A percentile compares a stretch with the other conserved stretches of the same genome.
phyloP scores from a whole-genome alignment of 2,797 vertebrate genomes.

The Chloroceryle inda region DNA sequence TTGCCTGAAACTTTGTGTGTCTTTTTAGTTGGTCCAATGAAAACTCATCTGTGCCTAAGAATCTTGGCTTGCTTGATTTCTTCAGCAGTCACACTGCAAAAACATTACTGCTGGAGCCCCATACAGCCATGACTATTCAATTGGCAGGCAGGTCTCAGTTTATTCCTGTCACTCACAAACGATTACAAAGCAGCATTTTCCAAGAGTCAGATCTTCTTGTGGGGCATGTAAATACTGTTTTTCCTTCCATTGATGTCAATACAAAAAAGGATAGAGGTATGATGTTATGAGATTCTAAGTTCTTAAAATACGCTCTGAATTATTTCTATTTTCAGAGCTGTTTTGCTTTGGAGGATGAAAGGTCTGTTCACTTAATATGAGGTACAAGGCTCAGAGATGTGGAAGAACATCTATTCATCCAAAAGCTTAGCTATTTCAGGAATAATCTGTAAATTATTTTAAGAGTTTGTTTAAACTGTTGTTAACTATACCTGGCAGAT shows the following conservation, averaged over 20 bases:
- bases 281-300: constrained; percentile 52
- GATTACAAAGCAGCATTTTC: constrained; percentile 21
- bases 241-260: constrained; percentile 34
- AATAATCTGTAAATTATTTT: constrained; percentile 65
- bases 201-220: not conserved
- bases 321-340: constrained; percentile 60
- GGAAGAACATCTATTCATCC: constrained; percentile 57
- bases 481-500: constrained; percentile 48
- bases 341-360: constrained; percentile 68
- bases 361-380: constrained; percentile 61
- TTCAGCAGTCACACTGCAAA: not conserved
- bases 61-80: not conserved
- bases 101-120: not conserved
- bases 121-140: not conserved
- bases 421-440: constrained; percentile 61
- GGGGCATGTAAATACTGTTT: constrained; percentile 29
- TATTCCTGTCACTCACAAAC: constrained; percentile 31
- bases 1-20: not conserved
- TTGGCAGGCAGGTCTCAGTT: not conserved
- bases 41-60: not conserved
- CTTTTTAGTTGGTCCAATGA: not conserved
- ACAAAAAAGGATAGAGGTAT: constrained; percentile 20
- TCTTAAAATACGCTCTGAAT: constrained; percentile 62
- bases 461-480: constrained; percentile 54
- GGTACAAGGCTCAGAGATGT: constrained; percentile 62